phyloP scores from a whole-genome alignment of 64 coral and sea anemone genomes.

The Catalaphyllia jardinei region DNA sequence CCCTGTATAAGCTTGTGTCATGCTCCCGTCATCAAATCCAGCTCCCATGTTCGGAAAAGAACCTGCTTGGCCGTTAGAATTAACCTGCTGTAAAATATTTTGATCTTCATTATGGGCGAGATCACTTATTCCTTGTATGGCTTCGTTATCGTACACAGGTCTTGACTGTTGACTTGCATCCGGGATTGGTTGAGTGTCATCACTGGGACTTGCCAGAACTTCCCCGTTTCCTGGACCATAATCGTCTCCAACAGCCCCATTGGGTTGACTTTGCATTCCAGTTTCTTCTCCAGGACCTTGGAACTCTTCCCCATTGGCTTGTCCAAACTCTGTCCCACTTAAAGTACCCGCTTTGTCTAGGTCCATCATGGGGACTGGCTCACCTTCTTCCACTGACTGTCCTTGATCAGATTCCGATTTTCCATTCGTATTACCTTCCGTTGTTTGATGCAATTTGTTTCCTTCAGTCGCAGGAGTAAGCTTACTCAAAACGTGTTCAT shows the following conservation, averaged over 20 bases:
- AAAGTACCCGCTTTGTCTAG: neutral
- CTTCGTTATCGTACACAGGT: conserved; percentile 24
- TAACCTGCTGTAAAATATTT: neutral
- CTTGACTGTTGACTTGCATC: neutral
- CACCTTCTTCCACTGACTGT: neutral
- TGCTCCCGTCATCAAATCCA: neutral
- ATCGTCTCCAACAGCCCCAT: neutral
- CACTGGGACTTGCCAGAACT: too few species aligned
- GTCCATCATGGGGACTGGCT: conserved; percentile 24
- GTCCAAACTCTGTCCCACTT: conserved; percentile 5
- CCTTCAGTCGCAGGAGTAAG: too few species aligned
- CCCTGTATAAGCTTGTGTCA: conserved; percentile 5
- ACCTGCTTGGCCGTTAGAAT: neutral
- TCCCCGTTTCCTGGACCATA: neutral
- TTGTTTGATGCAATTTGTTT: neutral
- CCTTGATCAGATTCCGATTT: neutral
- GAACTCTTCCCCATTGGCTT: neutral
- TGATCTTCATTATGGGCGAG: conserved; percentile 16
- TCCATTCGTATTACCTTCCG: neutral
- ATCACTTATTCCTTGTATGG: conserved; percentile 29
- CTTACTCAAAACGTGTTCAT: neutral
- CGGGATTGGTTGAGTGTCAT: neutral
- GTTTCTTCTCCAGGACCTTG: neutral
- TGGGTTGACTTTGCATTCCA: neutral
- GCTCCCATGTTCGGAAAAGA: neutral